These are phyloP conservation scores for Brachypterus glaber DNA, from an alignment of 2,888 invertebrate genomes.

Conservation along the genomic window DNA sequence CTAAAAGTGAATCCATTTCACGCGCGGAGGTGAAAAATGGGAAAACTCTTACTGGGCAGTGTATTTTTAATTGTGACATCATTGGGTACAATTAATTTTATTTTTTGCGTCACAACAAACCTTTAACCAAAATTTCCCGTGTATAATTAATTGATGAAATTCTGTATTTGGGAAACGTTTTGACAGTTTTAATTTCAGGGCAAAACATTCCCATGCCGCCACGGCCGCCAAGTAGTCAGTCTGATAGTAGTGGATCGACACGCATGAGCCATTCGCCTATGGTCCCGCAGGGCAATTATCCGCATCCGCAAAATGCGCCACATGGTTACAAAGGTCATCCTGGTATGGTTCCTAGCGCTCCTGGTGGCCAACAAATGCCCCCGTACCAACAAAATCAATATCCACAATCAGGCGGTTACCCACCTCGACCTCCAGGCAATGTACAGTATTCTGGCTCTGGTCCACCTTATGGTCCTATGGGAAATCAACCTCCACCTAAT, in stretches of 20 bases:
- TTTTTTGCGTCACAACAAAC: too few relatives aligned
- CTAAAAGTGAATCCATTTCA: too few relatives aligned
- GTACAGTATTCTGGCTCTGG: constrained; percentile 42
- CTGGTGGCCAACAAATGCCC: constrained; percentile 43
- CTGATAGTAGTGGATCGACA: constrained; percentile 50
- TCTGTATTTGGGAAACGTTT: too few relatives aligned
- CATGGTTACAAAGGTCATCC: constrained; percentile 54
- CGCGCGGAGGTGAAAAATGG: too few relatives aligned
- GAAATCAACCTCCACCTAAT: constrained; percentile 35
- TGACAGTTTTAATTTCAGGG: constrained; percentile 45
- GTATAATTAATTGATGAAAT: too few relatives aligned
- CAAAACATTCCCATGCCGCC: constrained; percentile 95
- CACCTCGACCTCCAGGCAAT: constrained; percentile 39
- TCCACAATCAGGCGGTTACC: constrained; percentile 44
- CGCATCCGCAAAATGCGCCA: constrained; percentile 43
- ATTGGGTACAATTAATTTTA: too few relatives aligned
- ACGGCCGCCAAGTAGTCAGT: constrained; percentile 78
- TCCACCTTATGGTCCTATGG: constrained; percentile 46
- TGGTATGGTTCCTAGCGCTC: constrained; percentile 37
- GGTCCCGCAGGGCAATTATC: constrained; percentile 53
- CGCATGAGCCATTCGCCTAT: constrained; percentile 64
- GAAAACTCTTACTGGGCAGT: too few relatives aligned
- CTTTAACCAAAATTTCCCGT: too few relatives aligned
- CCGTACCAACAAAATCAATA: constrained; percentile 45
- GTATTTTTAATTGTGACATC: too few relatives aligned